A percentile compares a stretch with the other conserved stretches of the same genome.
Conservation (phyloP, 2,113 vertebrate species). For the Odontesthes bonariensis region DNA sequence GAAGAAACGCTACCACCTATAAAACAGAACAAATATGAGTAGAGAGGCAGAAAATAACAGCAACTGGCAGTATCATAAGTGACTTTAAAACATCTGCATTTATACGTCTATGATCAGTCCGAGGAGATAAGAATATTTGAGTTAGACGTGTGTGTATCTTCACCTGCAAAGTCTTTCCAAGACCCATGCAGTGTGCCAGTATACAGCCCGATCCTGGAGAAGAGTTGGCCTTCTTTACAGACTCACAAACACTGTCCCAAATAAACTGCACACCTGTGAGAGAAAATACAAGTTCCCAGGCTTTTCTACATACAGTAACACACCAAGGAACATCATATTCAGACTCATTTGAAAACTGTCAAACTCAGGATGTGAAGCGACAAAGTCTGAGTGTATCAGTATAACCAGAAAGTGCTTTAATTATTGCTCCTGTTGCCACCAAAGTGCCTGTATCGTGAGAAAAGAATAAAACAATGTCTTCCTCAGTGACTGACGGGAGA, state of each 20-base stretch:
- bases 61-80: not conserved
- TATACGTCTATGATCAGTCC: not conserved
- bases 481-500: not conserved
- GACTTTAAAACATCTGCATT: not conserved
- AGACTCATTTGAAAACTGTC: not conserved
- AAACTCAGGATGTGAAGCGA: not conserved
- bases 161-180: constrained; percentile 98
- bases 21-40: constrained; percentile 34
- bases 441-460: not conserved
- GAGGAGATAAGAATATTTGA: not conserved
- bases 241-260: constrained; percentile 98
- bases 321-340: no score
- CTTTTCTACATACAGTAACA: no score
- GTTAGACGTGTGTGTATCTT: constrained; percentile 6
- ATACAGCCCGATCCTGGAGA: constrained; percentile 93
- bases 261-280: constrained; percentile 94
- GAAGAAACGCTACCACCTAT: constrained; percentile 97
- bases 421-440: no score
- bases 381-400: not conserved
- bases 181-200: constrained; percentile 97
- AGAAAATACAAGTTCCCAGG: not conserved
- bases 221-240: constrained; percentile 92
- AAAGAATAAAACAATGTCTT: not conserved
- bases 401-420: not conserved
- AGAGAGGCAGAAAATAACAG: not conserved